Conservation (phyloP, 2,888 invertebrate genomes). For the Chelonus formosanus region DNA sequence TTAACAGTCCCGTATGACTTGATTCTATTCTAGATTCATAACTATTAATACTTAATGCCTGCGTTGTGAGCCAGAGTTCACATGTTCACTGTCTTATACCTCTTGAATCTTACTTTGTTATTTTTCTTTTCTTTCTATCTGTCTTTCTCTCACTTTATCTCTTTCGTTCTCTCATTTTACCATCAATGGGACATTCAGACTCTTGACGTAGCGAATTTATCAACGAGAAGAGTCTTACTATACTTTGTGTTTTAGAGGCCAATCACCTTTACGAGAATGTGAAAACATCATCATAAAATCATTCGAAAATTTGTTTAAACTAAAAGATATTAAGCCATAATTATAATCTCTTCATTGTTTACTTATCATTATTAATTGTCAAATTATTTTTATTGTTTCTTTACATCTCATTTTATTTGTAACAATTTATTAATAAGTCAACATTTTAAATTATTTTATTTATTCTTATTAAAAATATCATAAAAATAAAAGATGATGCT, state of each 20-base stretch:
- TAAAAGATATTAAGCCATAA: constrained; percentile 4
- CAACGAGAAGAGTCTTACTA: constrained; percentile 51
- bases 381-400: too few relatives aligned
- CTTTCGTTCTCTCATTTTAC: constrained; percentile 29
- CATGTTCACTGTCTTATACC: constrained; percentile 45
- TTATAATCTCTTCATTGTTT: too few relatives aligned
- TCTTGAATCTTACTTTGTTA: constrained; percentile 10
- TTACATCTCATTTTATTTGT: too few relatives aligned
- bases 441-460: too few relatives aligned
- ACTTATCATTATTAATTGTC: too few relatives aligned
- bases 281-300: constrained; percentile 2
- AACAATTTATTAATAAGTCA: too few relatives aligned
- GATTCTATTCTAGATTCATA: constrained; percentile 63
- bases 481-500: too few relatives aligned
- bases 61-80: constrained; percentile 51
- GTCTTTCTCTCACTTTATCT: constrained; percentile 1
- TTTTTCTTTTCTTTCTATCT: constrained; percentile 3
- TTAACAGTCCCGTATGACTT: constrained; percentile 28
- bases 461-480: too few relatives aligned
- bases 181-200: constrained; percentile 63
- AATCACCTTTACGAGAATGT: constrained; percentile 36
- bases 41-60: constrained; percentile 62
- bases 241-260: constrained; percentile 19
- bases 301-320: constrained; percentile 8
- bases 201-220: constrained; percentile 58